Evolutionary conservation across 2,888 invertebrate species (phyloP).

Genomic region (Ormyrus pomaceus): DNA sequence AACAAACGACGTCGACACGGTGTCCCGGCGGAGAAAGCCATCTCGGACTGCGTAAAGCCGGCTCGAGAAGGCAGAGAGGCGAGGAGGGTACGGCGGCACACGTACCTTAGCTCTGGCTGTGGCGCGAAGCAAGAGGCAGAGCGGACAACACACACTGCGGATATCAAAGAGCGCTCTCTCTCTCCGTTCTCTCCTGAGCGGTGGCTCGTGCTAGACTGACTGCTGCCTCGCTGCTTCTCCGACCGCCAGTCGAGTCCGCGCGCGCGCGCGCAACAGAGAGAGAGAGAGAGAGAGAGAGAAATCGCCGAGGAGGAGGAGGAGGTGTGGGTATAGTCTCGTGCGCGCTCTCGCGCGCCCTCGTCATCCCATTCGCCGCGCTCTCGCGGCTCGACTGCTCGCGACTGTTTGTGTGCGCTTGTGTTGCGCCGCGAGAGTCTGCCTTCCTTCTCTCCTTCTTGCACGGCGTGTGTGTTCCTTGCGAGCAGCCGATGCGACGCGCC

Average conservation of each 20-base stretch:
- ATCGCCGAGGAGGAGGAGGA: neutral
- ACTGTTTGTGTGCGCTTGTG: neutral
- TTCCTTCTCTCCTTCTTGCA: conserved; percentile 2
- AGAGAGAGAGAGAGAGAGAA: conserved; percentile 9
- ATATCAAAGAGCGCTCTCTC: no score
- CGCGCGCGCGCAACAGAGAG: conserved; percentile 28
- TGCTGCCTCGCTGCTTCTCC: neutral
- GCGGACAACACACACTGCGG: no score
- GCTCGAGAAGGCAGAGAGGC: no score
- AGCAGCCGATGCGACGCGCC: no score
- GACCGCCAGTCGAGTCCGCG: conserved; percentile 38
- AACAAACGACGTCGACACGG: no score
- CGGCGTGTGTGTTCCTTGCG: no score
- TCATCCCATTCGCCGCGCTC: conserved; percentile 14
- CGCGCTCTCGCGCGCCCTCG: conserved; percentile 41
- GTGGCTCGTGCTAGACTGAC: conserved; percentile 74
- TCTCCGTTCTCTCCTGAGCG: conserved; percentile 69
- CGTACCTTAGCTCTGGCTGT: no score
- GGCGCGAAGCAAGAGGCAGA: no score
- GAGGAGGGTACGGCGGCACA: no score
- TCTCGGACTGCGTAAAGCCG: no score
- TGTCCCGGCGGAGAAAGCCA: no score
- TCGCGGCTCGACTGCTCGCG: neutral
- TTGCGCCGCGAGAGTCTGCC: neutral
- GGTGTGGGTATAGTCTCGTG: conserved; percentile 29